phyloP scores from a whole-genome alignment of 2,113 vertebrate species.

The Phaetusa simplex region DNA sequence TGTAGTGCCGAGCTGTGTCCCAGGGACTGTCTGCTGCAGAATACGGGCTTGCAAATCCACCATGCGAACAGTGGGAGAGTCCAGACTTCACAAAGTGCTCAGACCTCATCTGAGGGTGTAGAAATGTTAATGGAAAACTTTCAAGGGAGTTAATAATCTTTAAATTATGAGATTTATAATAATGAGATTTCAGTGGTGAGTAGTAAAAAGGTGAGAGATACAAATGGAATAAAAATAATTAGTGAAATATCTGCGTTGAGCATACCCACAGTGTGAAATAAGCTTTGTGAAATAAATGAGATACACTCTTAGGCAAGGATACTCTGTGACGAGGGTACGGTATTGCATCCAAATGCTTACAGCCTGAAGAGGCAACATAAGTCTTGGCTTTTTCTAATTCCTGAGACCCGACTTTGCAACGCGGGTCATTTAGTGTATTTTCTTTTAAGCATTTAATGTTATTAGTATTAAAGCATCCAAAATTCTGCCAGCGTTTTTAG shows the following conservation, averaged over 20 bases:
- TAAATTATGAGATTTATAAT: not conserved
- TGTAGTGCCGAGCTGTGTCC: not conserved
- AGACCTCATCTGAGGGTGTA: not conserved
- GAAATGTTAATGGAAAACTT: not conserved
- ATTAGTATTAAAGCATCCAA: not conserved
- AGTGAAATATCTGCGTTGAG: not conserved
- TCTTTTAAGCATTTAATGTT: not conserved
- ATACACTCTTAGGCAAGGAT: not conserved
- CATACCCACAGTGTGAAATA: not conserved
- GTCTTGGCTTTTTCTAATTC: not conserved
- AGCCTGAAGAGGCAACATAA: not conserved
- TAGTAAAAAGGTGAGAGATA: not conserved
- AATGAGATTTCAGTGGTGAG: not conserved
- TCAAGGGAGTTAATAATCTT: not conserved
- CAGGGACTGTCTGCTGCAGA: not conserved
- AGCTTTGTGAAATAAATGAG: not conserved
- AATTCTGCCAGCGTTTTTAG: not conserved
- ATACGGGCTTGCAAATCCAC: not conserved
- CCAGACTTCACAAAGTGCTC: not conserved
- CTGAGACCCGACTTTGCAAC: not conserved
- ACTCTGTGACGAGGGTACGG: not conserved
- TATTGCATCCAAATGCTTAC: not conserved
- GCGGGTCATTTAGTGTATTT: not conserved
- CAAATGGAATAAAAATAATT: not conserved
- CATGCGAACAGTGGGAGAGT: not conserved